Percentiles rank a stretch among this genome's conserved stretches.
Evolutionary conservation across 2,888 invertebrate species (phyloP).

Genomic region (Hemithea aestivaria): DNA sequence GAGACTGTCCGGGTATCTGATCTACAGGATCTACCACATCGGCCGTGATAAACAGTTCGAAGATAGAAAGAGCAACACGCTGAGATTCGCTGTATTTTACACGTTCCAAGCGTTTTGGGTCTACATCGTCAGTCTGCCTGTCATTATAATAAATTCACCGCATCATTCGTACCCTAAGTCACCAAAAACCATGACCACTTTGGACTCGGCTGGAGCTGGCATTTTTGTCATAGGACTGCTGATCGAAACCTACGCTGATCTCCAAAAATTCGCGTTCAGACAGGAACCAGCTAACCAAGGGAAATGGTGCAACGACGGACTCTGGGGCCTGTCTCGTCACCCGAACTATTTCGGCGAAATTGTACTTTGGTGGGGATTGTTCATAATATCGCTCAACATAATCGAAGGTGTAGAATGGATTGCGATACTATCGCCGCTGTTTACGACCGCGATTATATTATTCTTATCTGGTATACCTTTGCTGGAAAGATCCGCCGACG

Average conservation of each 20-base stretch:
- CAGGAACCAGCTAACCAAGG: conserved; percentile 93
- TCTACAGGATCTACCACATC: conserved; percentile 94
- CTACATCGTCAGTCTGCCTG: conserved; percentile 92
- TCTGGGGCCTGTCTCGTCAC: conserved; percentile 94
- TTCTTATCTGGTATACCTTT: conserved; percentile 95
- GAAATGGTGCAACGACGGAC: conserved; percentile 94
- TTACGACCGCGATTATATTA: conserved; percentile 91
- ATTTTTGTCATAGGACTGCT: conserved; percentile 91
- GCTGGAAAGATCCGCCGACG: conserved; percentile 91
- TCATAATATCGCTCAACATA: conserved; percentile 91
- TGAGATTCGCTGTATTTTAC: conserved; percentile 95
- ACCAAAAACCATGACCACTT: conserved; percentile 91
- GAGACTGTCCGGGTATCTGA: conserved; percentile 90
- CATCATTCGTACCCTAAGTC: conserved; percentile 86
- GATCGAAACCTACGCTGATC: conserved; percentile 93
- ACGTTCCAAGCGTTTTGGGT: conserved; percentile 96
- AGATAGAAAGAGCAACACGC: conserved; percentile 90
- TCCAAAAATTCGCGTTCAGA: conserved; percentile 94
- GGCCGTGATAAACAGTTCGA: conserved; percentile 95
- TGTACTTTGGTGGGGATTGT: conserved; percentile 95
- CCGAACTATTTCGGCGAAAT: conserved; percentile 98
- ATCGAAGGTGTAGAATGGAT: conserved; percentile 92
- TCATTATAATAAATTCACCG: conserved; percentile 93
- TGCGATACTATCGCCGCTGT: conserved; percentile 91
- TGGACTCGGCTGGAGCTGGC: conserved; percentile 91